Base-by-base conservation (phyloP, 2,888 invertebrate genomes). In the Harpagoxenus sublaevis region DNA sequence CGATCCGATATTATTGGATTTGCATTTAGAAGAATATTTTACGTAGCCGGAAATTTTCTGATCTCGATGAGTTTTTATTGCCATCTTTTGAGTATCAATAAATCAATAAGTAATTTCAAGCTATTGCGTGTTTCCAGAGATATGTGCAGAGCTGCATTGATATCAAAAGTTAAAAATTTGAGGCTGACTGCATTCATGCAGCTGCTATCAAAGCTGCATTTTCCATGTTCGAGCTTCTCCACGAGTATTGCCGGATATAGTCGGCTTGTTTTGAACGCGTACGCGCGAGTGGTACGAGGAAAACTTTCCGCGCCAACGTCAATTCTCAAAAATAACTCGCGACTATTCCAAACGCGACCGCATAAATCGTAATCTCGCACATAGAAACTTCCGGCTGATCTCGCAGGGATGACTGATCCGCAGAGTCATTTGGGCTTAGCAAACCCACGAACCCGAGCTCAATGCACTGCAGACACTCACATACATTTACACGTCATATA, bases 301-400 rank as follows among this genome's bases (percentile, higher is more conserved):
- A 28, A 81, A 75, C 60, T 81, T 81, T 60, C 39, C 42, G 79
- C 60, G 60, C 28, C 23, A 35, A 74, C 55, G 48, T 79, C 28
- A 60, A 74, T 81, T 81, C 39, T 75, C 75, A 81, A 39, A 81
- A 81, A 75, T 74, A 81, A 81, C 10, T 75, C 74, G 35, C 74
- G 75, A 79, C 57, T 28, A 51, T 74, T 35, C 23, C 60, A n/a
- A 74, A 53, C 12, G 23, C 9, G 35, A 35, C 15, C 42, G 45
- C 78, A 70, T 78, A 78, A 78, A 78, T 78, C 51, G 78, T 35
- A 55, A 53, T 77, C 73, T 45, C 74, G 60, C 48, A 15, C 23
- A 48, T 35, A 45, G 48, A 8, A 74, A 60, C 35, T 79, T 74
- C 3, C 28, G 65, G 8, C 12, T 65, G 42, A 65, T 65, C 62